Evolutionary conservation across 2,113 vertebrate species (phyloP).

Genomic region (Psittacula cyanocephala): DNA sequence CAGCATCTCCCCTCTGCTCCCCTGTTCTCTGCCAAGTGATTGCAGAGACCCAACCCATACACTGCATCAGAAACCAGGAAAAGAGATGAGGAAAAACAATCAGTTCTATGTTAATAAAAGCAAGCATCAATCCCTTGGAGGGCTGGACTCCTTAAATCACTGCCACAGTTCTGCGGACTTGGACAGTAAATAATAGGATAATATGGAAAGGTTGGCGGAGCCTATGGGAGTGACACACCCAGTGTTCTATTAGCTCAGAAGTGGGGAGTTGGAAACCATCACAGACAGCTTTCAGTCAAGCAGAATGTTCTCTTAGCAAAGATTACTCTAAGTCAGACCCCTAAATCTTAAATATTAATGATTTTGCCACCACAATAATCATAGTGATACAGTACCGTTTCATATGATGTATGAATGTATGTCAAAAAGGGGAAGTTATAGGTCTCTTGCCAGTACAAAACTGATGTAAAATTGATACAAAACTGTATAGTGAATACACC

Average conservation of each 20-base stretch:
- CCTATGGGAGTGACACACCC: fast-evolving
- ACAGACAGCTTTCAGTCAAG: not conserved
- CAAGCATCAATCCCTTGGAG: not conserved
- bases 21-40: not conserved
- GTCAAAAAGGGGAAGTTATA: not conserved
- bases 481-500: not conserved
- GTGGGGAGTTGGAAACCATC: not conserved
- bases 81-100: not conserved
- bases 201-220: not conserved
- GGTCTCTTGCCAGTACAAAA: not conserved
- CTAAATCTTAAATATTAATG: not conserved
- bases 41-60: not conserved
- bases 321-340: not conserved
- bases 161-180: not conserved
- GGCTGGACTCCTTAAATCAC: not conserved
- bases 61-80: not conserved
- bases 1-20: not conserved
- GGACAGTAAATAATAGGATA: not conserved
- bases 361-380: not conserved
- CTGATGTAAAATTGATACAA: not conserved
- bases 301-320: not conserved
- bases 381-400: not conserved
- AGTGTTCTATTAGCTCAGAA: not conserved
- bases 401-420: fast-evolving
- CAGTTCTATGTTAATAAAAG: not conserved